These are phyloP conservation scores for Arctia plantaginis DNA, from an alignment of 2,888 invertebrate species.

Conservation along the genomic window DNA sequence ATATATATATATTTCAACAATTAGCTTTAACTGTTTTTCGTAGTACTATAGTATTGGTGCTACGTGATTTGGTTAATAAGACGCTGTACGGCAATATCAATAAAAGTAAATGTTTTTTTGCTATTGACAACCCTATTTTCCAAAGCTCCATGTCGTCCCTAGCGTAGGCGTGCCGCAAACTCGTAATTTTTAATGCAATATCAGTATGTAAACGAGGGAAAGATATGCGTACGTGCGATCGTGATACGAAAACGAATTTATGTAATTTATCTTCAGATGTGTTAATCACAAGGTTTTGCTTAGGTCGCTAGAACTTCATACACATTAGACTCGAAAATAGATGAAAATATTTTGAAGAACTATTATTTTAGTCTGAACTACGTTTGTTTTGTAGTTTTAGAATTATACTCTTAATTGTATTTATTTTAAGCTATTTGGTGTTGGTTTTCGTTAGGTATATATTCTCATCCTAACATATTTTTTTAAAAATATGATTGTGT, in stretches of 20 bases:
- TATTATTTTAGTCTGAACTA: too few relatives aligned
- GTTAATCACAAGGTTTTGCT: slow-evolving; percentile 3
- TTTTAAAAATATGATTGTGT: too few relatives aligned
- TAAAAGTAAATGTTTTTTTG: not conserved
- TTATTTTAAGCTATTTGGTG: too few relatives aligned
- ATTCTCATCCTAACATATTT: too few relatives aligned
- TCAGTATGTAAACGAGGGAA: slow-evolving; percentile 34
- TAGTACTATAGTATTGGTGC: too few relatives aligned
- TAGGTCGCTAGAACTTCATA: not conserved
- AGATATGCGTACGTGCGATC: slow-evolving; percentile 21
- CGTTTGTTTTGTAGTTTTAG: too few relatives aligned
- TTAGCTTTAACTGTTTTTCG: too few relatives aligned
- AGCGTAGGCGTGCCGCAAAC: slow-evolving; percentile 41
- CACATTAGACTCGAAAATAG: not conserved
- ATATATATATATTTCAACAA: too few relatives aligned
- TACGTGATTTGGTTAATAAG: not conserved
- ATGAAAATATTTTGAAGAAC: not conserved
- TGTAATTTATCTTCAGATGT: not conserved
- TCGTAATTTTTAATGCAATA: slow-evolving; percentile 45
- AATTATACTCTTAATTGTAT: too few relatives aligned
- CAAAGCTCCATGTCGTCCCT: slow-evolving; percentile 8
- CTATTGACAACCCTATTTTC: slow-evolving; percentile 29
- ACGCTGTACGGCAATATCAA: not conserved
- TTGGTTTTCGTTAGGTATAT: too few relatives aligned
- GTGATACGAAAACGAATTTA: slow-evolving; percentile 7